Conservation (phyloP, 2,797 vertebrate genomes). For the Eulemur mongoz region DNA sequence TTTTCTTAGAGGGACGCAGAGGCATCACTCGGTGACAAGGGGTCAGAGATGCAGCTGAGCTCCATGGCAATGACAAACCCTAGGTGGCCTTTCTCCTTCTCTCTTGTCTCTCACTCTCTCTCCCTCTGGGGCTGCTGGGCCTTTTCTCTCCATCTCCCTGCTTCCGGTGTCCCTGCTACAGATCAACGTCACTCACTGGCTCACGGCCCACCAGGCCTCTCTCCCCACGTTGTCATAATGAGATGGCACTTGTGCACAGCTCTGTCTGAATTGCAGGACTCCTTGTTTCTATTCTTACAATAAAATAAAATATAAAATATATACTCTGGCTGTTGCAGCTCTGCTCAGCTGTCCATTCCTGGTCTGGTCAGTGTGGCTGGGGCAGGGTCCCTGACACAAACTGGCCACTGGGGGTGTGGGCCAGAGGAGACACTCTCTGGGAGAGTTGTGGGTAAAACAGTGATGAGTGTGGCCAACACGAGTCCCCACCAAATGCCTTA, state of each 20-base stretch:
- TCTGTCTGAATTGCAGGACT: neutral
- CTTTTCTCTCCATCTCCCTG: neutral
- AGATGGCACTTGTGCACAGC: neutral
- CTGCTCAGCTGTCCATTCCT: neutral
- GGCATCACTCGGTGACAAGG: neutral
- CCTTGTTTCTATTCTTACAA: neutral
- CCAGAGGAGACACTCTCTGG: neutral
- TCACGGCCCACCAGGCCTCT: fast-evolving
- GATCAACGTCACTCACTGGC: too few relatives aligned
- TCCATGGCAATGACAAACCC: too few relatives aligned
- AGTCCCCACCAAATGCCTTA: neutral
- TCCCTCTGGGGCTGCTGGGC: neutral
- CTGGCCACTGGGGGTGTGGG: neutral
- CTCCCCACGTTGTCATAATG: neutral
- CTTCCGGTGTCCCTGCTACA: neutral
- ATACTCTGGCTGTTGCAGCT: neutral
- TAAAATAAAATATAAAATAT: neutral
- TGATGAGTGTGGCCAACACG: neutral
- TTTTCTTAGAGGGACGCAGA: neutral
- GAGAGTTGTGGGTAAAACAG: neutral
- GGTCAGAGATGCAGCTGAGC: neutral
- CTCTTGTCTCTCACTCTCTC: neutral
- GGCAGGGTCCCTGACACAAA: neutral
- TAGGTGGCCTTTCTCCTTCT: neutral
- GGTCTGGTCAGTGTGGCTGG: neutral